A percentile compares a stretch with the other conserved stretches of the same genome.
phyloP scores from a whole-genome alignment of 2,797 vertebrate species.

The Falco novaeseelandiae region DNA sequence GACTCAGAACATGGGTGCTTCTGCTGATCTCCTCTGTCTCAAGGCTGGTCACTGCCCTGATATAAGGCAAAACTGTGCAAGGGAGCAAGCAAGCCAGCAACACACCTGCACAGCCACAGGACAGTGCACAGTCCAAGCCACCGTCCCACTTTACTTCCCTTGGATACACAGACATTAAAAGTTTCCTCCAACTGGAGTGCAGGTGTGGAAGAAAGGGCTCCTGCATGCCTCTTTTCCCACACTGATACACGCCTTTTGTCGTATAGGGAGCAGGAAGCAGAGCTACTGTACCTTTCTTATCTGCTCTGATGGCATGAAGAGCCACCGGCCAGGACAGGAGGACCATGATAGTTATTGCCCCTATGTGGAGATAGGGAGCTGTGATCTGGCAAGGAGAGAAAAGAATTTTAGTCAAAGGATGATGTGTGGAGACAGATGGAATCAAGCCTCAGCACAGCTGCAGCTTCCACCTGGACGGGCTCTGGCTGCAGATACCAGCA shows the following conservation, averaged over 20 bases:
- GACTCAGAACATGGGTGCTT: background rate
- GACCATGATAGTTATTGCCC: slow-evolving; percentile 82
- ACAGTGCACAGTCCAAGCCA: background rate
- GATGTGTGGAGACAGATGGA: background rate
- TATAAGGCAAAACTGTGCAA: background rate
- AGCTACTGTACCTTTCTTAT: slow-evolving; percentile 81
- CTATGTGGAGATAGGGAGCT: slow-evolving; percentile 88
- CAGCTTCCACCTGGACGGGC: background rate
- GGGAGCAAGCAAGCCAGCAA: background rate
- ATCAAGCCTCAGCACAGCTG: background rate
- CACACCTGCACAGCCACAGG: background rate
- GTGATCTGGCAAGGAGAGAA: slow-evolving; percentile 81
- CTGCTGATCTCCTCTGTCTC: background rate
- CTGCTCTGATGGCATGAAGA: slow-evolving; percentile 85
- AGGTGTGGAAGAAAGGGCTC: background rate
- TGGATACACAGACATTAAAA: background rate
- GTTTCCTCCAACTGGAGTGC: background rate
- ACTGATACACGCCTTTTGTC: rapidly evolving
- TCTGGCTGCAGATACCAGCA: background rate
- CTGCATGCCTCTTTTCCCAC: background rate
- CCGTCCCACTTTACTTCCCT: background rate
- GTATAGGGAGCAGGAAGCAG: background rate
- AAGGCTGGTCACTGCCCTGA: background rate
- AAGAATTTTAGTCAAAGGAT: background rate
- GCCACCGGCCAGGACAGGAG: slow-evolving; percentile 89